Evolutionary conservation across 2,797 vertebrate species (phyloP), one percentile per base, ranked within the genome.

Genomic region (Acanthornis magna): DNA sequence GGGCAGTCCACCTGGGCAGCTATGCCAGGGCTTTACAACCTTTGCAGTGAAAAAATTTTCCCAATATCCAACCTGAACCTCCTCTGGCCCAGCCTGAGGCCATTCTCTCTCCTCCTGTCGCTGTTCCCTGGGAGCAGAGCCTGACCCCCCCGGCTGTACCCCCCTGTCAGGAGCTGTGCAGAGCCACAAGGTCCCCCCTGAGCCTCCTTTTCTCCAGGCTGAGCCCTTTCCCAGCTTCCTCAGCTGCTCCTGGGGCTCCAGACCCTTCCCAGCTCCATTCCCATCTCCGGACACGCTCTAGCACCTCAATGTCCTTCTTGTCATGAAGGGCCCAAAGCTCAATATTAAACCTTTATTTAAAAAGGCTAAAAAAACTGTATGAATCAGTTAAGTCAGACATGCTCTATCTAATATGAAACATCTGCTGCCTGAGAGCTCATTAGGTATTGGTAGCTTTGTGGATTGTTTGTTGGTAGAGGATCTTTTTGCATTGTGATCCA

Each of bases 141-240:
- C 48, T 0, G 0, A 48, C 5, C 8, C 47, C 13, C 11, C 10
- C 0, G 0, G 20, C 45, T 60, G 47, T 18, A 47, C 61, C 47
- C 61, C 67, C 77, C 77, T 74, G 47, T 0, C 77, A 67, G 68
- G 54, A 13, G 1, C 3, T 67, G 54, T 67, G 40, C 40, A 67
- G 40, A 42, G 40, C 40, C 14, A 42, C 10, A 38, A 9, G 30
- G 2, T 1, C 9, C 18, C 34, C 17, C 32, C 48, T 29, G 77
- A 62, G 1, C 42, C 73, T 11, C 58, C 58, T 62, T 17, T 62
- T 8, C 73, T 62, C 73, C 73, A 76, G 57, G 11, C 36, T 62
- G 58, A 76, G 58, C 36, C 30, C 57, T 38, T 63, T 13, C 42
- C 27, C 50, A 73, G 34, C 23, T 63, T 29, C 61, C 50, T 83